Conservation (phyloP, 2,888 invertebrate genomes). For the Aspidiotus rigidus region DNA sequence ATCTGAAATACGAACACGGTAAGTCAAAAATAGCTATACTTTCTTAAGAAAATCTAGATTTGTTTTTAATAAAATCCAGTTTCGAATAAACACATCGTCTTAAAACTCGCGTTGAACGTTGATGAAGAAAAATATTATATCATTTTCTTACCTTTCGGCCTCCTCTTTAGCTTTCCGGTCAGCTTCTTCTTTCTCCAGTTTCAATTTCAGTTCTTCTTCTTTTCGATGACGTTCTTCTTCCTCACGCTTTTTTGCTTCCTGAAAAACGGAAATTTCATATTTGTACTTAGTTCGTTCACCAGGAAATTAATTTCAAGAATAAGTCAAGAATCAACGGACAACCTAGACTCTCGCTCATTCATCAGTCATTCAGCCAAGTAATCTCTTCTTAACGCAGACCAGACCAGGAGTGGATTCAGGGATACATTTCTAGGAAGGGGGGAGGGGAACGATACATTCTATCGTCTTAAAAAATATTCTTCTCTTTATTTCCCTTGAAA, state of each 20-base stretch:
- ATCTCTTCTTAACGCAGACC: no score
- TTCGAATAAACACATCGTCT: not conserved
- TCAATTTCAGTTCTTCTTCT: conserved; percentile 55
- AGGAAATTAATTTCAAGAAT: no score
- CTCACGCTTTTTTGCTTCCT: conserved; percentile 63
- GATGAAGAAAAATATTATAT: not conserved
- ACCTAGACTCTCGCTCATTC: no score
- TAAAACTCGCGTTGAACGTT: not conserved
- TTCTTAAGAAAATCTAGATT: not conserved
- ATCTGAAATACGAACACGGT: conserved; percentile 43
- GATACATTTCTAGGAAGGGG: no score
- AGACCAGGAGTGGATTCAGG: no score
- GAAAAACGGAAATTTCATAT: not conserved
- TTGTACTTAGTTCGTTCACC: no score
- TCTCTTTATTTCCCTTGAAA: no score
- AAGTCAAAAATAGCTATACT: not conserved
- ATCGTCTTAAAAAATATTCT: no score
- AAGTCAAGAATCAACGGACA: no score
- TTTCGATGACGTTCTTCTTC: conserved; percentile 65
- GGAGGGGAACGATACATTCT: no score
- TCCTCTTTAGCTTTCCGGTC: conserved; percentile 73
- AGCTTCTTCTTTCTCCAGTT: conserved; percentile 63
- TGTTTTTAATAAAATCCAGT: no score
- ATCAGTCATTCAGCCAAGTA: no score
- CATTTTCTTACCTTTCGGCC: conserved; percentile 54